A percentile compares a stretch with the other conserved stretches of the same genome.
Conservation (phyloP, 2,113 vertebrate genomes). For the Turdus rufiventris region DNA sequence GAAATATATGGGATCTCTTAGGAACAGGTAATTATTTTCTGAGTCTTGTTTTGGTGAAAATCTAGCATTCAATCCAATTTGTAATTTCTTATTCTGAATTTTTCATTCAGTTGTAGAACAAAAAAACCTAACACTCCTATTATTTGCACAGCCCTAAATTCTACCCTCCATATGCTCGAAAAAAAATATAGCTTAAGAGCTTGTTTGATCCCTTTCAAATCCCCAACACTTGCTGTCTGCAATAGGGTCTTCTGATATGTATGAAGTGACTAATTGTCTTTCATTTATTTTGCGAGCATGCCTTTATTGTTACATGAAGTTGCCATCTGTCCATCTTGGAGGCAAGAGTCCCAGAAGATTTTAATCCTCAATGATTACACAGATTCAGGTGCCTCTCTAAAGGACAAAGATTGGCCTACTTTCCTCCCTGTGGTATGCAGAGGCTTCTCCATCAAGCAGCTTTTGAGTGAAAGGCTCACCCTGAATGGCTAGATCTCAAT, state of each 20-base stretch:
- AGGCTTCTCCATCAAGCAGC: background rate
- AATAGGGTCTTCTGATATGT: background rate
- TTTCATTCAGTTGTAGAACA: background rate
- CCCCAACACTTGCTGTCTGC: background rate
- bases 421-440: background rate
- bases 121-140: background rate
- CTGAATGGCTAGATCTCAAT: background rate
- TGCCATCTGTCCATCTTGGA: background rate
- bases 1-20: background rate
- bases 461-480: background rate
- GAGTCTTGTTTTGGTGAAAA: background rate
- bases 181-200: background rate
- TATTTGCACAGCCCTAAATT: background rate
- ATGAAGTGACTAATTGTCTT: background rate
- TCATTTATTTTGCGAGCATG: background rate
- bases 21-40: background rate
- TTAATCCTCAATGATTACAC: background rate
- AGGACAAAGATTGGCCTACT: background rate
- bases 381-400: constrained; percentile 1
- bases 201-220: background rate
- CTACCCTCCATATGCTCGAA: background rate
- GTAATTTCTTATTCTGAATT: background rate
- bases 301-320: background rate
- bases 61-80: background rate
- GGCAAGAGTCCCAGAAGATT: background rate